A percentile compares a stretch with the other conserved stretches of the same genome.
phyloP scores from a whole-genome alignment of 2,888 invertebrate species.

The Temnothorax unifasciatus region DNA sequence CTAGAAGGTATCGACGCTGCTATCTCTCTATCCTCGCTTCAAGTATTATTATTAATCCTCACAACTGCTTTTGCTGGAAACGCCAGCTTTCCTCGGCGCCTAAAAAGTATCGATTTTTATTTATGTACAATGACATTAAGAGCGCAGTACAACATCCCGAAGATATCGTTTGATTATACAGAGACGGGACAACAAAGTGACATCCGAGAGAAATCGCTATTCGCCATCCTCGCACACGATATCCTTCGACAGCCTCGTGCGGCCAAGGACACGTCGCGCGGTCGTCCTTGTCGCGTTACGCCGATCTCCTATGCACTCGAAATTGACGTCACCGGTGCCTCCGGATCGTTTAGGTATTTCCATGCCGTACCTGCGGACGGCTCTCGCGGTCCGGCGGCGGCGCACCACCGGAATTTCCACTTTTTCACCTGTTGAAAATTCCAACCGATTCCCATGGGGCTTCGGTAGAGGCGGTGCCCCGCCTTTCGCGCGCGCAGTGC shows the following conservation, averaged over 20 bases:
- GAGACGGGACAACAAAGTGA: not conserved
- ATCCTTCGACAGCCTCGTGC: not conserved
- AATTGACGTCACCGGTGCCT: slow-evolving; percentile 14
- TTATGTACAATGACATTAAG: not conserved
- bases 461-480: not conserved
- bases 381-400: not conserved
- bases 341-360: slow-evolving; percentile 9
- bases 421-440: slow-evolving; percentile 67
- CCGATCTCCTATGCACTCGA: slow-evolving; percentile 26
- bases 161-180: not conserved
- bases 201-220: not conserved
- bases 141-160: not conserved
- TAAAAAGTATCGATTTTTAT: slow-evolving; percentile 9
- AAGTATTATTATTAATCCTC: slow-evolving; percentile 23
- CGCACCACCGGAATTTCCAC: slow-evolving; percentile 62
- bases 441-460: slow-evolving; percentile 42
- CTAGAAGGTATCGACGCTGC: not conserved
- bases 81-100: not conserved
- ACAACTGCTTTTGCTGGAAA: not conserved
- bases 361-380: not conserved
- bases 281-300: slow-evolving; percentile 12
- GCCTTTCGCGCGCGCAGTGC: not conserved
- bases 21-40: not conserved
- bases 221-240: not conserved
- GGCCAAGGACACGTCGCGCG: not conserved